These are phyloP conservation scores for Pteronotus mesoamericanus DNA, from an alignment of 2,797 vertebrate species.

Conservation along the genomic window DNA sequence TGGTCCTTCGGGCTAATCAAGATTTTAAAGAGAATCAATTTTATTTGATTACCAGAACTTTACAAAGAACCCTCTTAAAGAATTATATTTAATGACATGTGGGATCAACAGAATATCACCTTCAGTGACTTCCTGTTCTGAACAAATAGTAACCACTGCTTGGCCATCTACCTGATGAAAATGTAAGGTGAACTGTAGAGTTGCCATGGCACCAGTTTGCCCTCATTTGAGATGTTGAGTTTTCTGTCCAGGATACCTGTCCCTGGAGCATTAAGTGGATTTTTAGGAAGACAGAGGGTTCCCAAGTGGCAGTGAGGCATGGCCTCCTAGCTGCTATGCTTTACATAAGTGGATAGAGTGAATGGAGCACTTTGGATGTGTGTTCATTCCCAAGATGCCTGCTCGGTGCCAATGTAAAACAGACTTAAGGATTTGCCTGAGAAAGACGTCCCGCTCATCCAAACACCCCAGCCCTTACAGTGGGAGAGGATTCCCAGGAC, in stretches of 20 bases:
- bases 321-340: neutral
- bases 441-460: neutral
- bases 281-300: conserved; percentile 21
- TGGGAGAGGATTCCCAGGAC: neutral
- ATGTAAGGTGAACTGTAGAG: neutral
- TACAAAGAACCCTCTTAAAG: conserved; percentile 11
- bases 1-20: conserved; percentile 19
- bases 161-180: neutral
- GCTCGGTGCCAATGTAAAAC: neutral
- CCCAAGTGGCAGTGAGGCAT: neutral
- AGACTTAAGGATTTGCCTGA: neutral
- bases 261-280: neutral
- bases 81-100: conserved; percentile 35
- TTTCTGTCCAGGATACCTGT: neutral
- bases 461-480: neutral
- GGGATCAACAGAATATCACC: conserved; percentile 27
- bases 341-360: neutral
- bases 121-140: conserved; percentile 20
- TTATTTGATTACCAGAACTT: conserved; percentile 42
- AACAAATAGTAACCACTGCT: neutral
- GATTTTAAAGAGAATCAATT: conserved; percentile 30
- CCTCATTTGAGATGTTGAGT: conserved; percentile 12
- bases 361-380: neutral
- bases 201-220: neutral
- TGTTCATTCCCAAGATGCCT: neutral